Percentiles rank a stretch among this genome's conserved stretches.
These are phyloP conservation scores for Eretmocerus hayati DNA, from an alignment of 2,888 invertebrate genomes.

Conservation along the genomic window DNA sequence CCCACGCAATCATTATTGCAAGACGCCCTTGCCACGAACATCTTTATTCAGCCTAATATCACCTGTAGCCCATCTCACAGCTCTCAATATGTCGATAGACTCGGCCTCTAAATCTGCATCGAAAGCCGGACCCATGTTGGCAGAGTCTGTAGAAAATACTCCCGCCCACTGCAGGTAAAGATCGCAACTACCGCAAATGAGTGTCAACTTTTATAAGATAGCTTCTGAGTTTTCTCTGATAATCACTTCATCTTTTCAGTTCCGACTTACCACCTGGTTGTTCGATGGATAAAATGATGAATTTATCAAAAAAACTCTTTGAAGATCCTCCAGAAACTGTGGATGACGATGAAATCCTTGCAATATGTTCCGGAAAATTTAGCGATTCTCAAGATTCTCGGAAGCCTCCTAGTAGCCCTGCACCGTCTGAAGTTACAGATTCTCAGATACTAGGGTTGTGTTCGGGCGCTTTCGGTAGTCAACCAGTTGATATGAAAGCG, in stretches of 20 bases:
- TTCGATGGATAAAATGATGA: constrained; percentile 23
- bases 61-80: constrained; percentile 48
- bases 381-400: constrained; percentile 26
- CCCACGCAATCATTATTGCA: constrained; percentile 25
- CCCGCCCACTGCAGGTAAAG: no score
- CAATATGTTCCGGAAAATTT: constrained; percentile 54
- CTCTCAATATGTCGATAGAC: constrained; percentile 27
- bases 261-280: constrained; percentile 8
- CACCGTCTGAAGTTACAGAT: constrained; percentile 38
- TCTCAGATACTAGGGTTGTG: constrained; percentile 43
- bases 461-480: constrained; percentile 51
- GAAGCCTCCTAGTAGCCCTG: constrained; percentile 40
- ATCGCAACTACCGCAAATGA: no score
- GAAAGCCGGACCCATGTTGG: constrained; percentile 5
- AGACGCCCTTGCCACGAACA: constrained; percentile 28
- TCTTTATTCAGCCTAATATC: constrained; percentile 44
- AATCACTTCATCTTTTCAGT: no score
- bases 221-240: no score
- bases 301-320: constrained; percentile 46
- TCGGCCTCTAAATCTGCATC: constrained; percentile 22
- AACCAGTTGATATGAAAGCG: constrained; percentile 19
- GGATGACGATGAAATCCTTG: constrained; percentile 51
- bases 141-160: no score
- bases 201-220: no score
- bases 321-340: constrained; percentile 33